phyloP scores from a whole-genome alignment of 2,888 invertebrate genomes.

The Rambutsinella grinnellia region DNA sequence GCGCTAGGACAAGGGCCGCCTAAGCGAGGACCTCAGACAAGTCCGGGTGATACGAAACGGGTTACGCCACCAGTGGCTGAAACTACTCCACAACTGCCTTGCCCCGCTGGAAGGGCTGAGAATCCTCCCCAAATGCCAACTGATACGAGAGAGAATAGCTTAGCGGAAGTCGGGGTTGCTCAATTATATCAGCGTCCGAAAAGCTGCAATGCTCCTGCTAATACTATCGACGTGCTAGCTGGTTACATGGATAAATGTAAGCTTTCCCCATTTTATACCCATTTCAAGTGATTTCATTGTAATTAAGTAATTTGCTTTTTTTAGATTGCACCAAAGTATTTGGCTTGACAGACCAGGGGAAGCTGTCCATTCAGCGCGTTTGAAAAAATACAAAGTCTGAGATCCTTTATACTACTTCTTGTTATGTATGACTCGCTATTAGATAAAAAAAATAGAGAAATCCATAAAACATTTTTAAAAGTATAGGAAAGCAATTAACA shows the following conservation, averaged over 20 bases:
- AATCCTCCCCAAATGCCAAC: too few species aligned
- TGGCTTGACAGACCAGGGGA: too few species aligned
- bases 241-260: constrained; percentile 29
- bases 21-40: not conserved
- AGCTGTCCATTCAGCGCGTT: too few species aligned
- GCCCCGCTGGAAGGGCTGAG: too few species aligned
- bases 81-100: not conserved
- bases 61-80: not conserved
- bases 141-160: not conserved
- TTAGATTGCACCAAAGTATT: too few species aligned
- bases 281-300: too few species aligned
- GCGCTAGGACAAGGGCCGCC: too few species aligned
- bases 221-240: not conserved
- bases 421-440: constrained; percentile 17
- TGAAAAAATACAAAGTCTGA: too few species aligned
- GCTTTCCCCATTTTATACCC: not conserved
- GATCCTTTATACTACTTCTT: constrained; percentile 10
- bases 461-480: constrained; percentile 1
- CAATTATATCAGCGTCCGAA: constrained; percentile 19
- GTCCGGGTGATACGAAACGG: not conserved
- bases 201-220: not conserved
- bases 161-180: constrained; percentile 15
- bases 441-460: not conserved
- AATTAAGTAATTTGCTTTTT: too few species aligned
- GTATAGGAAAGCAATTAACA: constrained; percentile 2